Conservation (phyloP, 2,888 invertebrate species). For the Eupelmus urozonus region DNA sequence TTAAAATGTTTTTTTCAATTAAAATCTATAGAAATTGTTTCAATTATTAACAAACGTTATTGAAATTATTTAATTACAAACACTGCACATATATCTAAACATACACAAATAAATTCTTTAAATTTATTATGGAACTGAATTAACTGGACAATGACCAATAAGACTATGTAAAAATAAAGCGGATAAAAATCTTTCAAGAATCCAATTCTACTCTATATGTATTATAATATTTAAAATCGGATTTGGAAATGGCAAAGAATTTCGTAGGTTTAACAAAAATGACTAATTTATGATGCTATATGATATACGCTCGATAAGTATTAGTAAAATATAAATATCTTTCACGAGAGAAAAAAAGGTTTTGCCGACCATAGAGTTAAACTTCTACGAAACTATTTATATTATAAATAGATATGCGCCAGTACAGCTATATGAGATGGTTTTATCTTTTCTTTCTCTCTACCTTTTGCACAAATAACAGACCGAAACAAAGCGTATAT, state of each 20-base stretch:
- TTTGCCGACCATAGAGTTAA: conserved; percentile 12
- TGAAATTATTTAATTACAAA: no score
- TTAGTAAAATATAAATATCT: conserved; percentile 41
- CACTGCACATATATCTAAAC: no score
- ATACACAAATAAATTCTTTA: no score
- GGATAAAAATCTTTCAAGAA: conserved; percentile 13
- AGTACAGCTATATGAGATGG: conserved; percentile 49
- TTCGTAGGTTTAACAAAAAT: conserved; percentile 18
- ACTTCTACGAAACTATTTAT: conserved; percentile 50
- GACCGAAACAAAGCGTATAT: conserved; percentile 22
- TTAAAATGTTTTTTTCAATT: no score
- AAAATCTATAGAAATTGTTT: no score
- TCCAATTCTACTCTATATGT: no score
- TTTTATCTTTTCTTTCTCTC: conserved; percentile 37
- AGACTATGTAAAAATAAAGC: no score
- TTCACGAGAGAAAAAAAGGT: conserved; percentile 14
- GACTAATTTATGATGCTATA: no score
- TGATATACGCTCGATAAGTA: conserved; percentile 43
- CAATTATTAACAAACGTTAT: no score
- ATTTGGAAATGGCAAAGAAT: conserved; percentile 3
- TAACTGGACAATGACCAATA: no score
- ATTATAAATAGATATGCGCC: conserved; percentile 37
- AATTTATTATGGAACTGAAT: no score
- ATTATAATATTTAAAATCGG: neutral
- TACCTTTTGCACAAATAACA: conserved; percentile 56